Evolutionary conservation across 1,140 invertebrate species (phyloP).

Genomic region (Nasonia longicornis): DNA sequence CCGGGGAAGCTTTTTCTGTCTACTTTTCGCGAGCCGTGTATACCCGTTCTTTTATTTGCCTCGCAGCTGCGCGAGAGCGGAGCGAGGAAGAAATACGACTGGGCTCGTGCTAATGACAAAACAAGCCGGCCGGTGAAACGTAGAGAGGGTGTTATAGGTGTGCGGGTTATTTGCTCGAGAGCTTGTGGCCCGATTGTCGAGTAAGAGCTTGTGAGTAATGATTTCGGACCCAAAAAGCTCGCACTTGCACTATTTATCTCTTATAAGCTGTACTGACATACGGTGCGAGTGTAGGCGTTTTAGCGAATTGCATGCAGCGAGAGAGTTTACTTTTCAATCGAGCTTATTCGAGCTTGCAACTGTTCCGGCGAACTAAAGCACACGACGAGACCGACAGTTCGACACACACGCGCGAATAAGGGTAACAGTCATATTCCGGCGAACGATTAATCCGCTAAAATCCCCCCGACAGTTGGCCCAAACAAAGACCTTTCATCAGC

Average conservation of each 20-base stretch:
- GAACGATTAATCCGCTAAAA: not conserved
- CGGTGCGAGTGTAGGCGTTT: not conserved
- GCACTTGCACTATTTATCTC: not conserved
- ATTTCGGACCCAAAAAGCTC: not conserved
- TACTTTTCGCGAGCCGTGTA: not conserved
- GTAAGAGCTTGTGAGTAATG: not conserved
- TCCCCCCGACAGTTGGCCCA: not conserved
- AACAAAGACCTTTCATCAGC: not conserved
- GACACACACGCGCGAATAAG: not conserved
- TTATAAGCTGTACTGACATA: not conserved
- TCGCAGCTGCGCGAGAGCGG: not conserved
- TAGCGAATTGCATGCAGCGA: not conserved
- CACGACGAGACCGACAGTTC: too few relatives aligned
- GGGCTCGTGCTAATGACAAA: constrained; percentile 3
- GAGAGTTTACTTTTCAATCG: not conserved
- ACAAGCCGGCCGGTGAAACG: not conserved
- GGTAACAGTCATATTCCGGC: not conserved
- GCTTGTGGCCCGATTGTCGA: too few relatives aligned
- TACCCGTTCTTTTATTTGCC: not conserved
- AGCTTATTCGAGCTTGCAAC: not conserved
- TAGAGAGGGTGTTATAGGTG: not conserved
- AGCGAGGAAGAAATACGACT: not conserved
- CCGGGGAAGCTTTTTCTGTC: not conserved
- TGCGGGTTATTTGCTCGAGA: not conserved
- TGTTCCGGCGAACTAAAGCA: not conserved